Evolutionary conservation across 1,140 invertebrate genomes (phyloP).

Genomic region (Pseudoatta argentina): DNA sequence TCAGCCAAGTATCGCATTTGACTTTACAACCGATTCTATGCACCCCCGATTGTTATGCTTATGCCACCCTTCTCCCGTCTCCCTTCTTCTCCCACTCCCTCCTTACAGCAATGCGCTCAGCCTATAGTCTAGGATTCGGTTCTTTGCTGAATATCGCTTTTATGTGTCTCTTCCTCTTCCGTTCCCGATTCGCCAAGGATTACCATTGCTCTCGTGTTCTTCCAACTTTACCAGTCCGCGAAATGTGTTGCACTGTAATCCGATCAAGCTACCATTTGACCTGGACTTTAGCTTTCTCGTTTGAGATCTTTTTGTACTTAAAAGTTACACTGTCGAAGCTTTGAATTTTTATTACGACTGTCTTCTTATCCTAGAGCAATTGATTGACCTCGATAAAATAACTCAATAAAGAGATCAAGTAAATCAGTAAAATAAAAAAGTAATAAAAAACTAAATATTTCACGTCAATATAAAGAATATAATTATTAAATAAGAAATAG

Average conservation of each 20-base stretch:
- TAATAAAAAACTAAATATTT: too few relatives aligned
- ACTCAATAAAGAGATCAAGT: not conserved
- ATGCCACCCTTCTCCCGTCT: slow-evolving; percentile 64
- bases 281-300: not conserved
- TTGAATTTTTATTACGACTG: not conserved
- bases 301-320: not conserved
- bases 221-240: slow-evolving; percentile 25
- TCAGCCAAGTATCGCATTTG: slow-evolving; percentile 85
- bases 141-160: slow-evolving; percentile 52
- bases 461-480: too few relatives aligned
- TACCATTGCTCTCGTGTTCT: slow-evolving; percentile 37
- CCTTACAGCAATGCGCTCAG: not conserved
- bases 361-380: not conserved
- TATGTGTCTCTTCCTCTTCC: slow-evolving; percentile 6
- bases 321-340: not conserved
- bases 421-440: too few relatives aligned
- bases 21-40: slow-evolving; percentile 83
- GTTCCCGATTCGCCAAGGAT: slow-evolving; percentile 42
- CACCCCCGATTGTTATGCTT: slow-evolving; percentile 82
- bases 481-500: too few relatives aligned
- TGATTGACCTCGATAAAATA: slow-evolving; percentile 23
- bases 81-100: not conserved
- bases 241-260: slow-evolving; percentile 32
- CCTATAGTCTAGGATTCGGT: slow-evolving; percentile 31
- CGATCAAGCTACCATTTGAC: slow-evolving; percentile 35